Percentiles rank a stretch among this genome's conserved stretches.
Conservation (phyloP, 1,140 invertebrate genomes). For the Asbolus verrucosus region DNA sequence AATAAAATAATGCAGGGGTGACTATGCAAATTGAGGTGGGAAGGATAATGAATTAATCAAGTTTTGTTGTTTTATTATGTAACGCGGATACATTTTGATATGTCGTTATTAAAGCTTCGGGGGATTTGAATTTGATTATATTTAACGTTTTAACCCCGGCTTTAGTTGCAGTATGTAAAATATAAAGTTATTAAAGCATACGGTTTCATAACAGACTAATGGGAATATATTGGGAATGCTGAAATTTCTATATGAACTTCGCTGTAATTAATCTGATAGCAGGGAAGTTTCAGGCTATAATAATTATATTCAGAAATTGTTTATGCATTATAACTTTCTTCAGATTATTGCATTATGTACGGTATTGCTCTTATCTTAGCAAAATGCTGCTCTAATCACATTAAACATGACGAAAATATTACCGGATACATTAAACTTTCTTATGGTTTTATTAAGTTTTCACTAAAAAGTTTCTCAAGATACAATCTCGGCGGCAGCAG, state of each 20-base stretch:
- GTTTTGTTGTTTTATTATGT: slow-evolving; percentile 38
- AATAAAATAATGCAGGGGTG: slow-evolving; percentile 21
- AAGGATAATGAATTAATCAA: slow-evolving; percentile 39
- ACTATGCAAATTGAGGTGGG: slow-evolving; percentile 37
- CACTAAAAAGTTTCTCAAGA: neutral
- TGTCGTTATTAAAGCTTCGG: slow-evolving; percentile 38
- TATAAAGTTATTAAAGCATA: slow-evolving; percentile 37
- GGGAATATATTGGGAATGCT: slow-evolving; percentile 34
- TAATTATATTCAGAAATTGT: slow-evolving; percentile 37
- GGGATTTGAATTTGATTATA: slow-evolving; percentile 39
- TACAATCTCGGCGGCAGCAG: slow-evolving; percentile 1
- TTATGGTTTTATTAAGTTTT: slow-evolving; percentile 30
- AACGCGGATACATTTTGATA: slow-evolving; percentile 32
- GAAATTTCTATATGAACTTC: slow-evolving; percentile 29
- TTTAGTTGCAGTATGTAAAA: slow-evolving; percentile 33
- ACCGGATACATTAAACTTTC: slow-evolving; percentile 20
- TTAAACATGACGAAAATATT: slow-evolving; percentile 31
- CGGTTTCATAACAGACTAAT: slow-evolving; percentile 36
- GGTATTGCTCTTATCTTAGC: slow-evolving; percentile 16
- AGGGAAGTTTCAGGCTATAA: slow-evolving; percentile 32
- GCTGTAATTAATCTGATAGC: slow-evolving; percentile 30
- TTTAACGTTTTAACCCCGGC: slow-evolving; percentile 37
- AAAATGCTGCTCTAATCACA: slow-evolving; percentile 34
- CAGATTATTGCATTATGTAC: slow-evolving; percentile 38
- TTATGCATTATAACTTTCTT: slow-evolving; percentile 38